Conservation (phyloP, 2,888 invertebrate genomes). For the Dasypolia templi region DNA sequence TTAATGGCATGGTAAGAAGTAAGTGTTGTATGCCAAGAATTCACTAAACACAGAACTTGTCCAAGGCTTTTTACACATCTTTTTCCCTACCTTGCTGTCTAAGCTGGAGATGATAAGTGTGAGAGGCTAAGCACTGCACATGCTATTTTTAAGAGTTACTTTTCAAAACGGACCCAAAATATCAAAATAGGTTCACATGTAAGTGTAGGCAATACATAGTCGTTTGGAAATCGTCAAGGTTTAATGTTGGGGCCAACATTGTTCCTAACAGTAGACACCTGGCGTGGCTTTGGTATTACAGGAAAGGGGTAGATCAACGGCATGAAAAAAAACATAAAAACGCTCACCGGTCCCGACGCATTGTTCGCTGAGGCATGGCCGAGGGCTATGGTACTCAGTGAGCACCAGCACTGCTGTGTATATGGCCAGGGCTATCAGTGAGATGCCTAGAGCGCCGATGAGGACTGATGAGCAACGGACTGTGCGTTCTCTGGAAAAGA, state of each 20-base stretch:
- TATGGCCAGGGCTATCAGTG: slow-evolving; percentile 86
- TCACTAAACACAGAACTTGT: not conserved
- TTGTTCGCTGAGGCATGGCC: slow-evolving; percentile 91
- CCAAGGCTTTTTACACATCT: not conserved
- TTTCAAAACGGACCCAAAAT: not conserved
- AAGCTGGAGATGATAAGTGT: not conserved
- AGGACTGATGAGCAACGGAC: slow-evolving; percentile 87
- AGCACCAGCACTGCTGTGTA: slow-evolving; percentile 88
- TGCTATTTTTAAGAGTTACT: not conserved
- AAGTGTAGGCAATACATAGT: not conserved
- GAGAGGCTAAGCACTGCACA: not conserved
- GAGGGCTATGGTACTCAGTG: slow-evolving; percentile 82
- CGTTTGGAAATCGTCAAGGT: not conserved
- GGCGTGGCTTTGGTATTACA: not conserved
- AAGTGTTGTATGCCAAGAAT: not conserved
- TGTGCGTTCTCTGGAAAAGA: slow-evolving; percentile 83
- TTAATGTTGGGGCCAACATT: not conserved
- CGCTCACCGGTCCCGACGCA: slow-evolving; percentile 91
- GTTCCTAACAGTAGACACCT: not conserved
- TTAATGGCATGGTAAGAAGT: not conserved
- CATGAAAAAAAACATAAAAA: not conserved
- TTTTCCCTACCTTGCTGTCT: not conserved
- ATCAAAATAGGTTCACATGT: not conserved
- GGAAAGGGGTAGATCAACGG: not conserved
- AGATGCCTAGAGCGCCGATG: slow-evolving; percentile 87